A percentile compares a stretch with the other conserved stretches of the same genome.
These are phyloP conservation scores for Bos indicus DNA, from an alignment of 2,113 vertebrate species.

Conservation along the genomic window DNA sequence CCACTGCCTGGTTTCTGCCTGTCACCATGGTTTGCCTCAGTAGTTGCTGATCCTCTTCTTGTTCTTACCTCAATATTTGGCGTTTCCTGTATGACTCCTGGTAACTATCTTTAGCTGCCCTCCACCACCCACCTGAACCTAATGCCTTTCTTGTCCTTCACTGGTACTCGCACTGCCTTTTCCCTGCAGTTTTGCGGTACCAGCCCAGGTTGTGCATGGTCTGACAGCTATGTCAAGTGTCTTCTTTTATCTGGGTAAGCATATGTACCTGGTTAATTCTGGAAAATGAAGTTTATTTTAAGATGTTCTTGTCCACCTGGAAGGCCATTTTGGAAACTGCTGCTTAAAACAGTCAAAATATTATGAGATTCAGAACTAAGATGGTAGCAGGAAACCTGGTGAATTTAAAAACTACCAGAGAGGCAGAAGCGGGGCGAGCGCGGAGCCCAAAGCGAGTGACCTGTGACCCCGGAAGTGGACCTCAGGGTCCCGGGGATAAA, in stretches of 20 bases:
- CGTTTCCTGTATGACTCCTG: background rate
- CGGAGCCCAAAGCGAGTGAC: too few relatives aligned
- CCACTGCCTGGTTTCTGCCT: background rate
- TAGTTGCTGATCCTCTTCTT: background rate
- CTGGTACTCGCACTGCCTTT: background rate
- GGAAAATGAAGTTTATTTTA: constrained; percentile 3
- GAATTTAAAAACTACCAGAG: background rate
- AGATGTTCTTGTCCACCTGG: background rate
- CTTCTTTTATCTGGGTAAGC: background rate
- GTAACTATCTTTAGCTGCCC: background rate
- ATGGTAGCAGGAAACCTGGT: background rate
- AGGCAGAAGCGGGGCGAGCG: background rate
- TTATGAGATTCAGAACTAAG: background rate
- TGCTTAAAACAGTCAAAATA: background rate
- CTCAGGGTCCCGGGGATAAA: too few relatives aligned
- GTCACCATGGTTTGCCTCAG: background rate
- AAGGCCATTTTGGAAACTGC: background rate
- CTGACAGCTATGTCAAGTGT: background rate
- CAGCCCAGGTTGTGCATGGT: background rate
- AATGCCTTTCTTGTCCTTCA: background rate
- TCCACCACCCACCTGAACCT: background rate
- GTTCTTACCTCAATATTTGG: background rate
- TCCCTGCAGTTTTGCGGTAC: background rate
- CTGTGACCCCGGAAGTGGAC: too few relatives aligned
- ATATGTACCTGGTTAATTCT: background rate